Base-by-base conservation (phyloP, 1,140 invertebrate genomes). In the Brachionus paranguensis region DNA sequence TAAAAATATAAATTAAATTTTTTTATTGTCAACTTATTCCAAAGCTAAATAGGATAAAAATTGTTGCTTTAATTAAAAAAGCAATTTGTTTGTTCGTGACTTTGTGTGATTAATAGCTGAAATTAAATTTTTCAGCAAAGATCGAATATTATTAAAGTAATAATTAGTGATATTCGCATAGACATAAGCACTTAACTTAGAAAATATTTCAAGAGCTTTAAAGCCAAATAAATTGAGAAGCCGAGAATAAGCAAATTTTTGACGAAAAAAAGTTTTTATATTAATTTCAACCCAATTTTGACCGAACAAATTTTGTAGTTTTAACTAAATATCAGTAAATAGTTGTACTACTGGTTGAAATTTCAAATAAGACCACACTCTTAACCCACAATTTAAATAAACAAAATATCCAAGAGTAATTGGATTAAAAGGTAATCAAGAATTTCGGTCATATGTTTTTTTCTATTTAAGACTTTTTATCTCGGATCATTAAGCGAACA, bases 211-310 rank as follows among this genome's bases (percentile, higher is more conserved):
- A 41, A 68, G 65, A 33, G 65, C 33, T 68, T 60, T 60, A 60
- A 20, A 60, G 53, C n/a, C 53, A 60, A 20, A 17, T 60, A 60
- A 53, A 53, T 53, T 53, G 47, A 53, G 47, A 53, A 60, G 53
- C 17, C 53, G 53, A 60, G 17, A 60, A 60, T 20, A 20, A 60
- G 53, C n/a, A 24, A 24, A 20, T 60, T 60, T 29, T 60, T 10
- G 53, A 20, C n/a, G 5, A 60, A 60, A 60, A 60, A 10, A 20
- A 60, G 14, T 60, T 60, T 41, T 72, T 17, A 72, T 72, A 72
- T 72, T 72, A 43, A 72, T 72, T 72, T 72, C 37, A 72, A 72
- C 68, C 68, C 43, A 72, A 72, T 72, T 72, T 72, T 72, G 53
- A 8, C 53, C 53, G 20, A 60, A 60, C 6, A 47, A 14, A 68